A percentile compares a stretch with the other conserved stretches of the same genome.
These are phyloP conservation scores for Oligia fasciuncula DNA, from an alignment of 2,888 invertebrate genomes.

Conservation along the genomic window DNA sequence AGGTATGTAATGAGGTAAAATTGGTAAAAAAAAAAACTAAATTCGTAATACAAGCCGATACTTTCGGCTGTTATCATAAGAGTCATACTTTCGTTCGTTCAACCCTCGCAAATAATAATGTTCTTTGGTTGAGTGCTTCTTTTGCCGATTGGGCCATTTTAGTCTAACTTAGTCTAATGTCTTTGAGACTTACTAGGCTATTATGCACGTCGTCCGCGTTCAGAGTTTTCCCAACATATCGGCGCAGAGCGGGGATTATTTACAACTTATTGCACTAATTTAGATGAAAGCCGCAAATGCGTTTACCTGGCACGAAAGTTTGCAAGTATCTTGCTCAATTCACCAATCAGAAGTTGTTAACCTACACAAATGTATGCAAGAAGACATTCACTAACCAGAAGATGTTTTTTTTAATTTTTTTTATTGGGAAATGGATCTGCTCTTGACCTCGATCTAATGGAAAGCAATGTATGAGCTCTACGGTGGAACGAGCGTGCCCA, in stretches of 20 bases:
- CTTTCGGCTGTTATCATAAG: conserved; percentile 72
- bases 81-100: conserved; percentile 86
- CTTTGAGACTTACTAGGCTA: conserved; percentile 55
- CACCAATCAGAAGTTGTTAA: neutral
- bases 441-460: neutral
- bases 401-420: no score
- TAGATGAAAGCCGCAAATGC: neutral
- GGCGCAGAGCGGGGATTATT: neutral
- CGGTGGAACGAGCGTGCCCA: neutral
- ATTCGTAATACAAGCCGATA: conserved; percentile 19
- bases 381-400: neutral
- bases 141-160: conserved; percentile 44
- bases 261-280: conserved; percentile 15
- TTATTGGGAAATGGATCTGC: neutral
- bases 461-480: neutral
- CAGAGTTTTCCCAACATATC: neutral
- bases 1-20: neutral
- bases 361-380: neutral
- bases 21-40: conserved; percentile 8
- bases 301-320: conserved; percentile 5
- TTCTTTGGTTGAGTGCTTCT: conserved; percentile 60
- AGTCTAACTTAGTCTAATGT: conserved; percentile 51
- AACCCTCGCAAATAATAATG: conserved; percentile 83
- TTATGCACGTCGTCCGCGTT: neutral
- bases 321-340: neutral